phyloP scores from a whole-genome alignment of 2,797 vertebrate genomes.

The Mormyrus proboscirostris region DNA sequence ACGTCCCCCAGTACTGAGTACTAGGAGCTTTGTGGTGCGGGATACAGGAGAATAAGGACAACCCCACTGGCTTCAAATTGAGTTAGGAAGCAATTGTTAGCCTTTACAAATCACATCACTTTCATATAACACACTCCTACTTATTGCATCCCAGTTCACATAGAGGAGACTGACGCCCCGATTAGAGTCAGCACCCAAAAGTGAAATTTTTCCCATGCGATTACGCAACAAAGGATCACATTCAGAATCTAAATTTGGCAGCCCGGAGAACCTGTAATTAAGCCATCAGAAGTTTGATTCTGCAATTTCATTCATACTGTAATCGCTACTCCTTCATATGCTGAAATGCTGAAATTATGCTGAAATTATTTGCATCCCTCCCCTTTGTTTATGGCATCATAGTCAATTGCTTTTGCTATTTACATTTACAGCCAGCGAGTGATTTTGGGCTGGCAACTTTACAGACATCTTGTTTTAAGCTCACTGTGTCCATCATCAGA shows the following conservation, averaged over 20 bases:
- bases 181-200: background rate
- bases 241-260: background rate
- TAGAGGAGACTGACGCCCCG: background rate
- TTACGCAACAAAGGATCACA: background rate
- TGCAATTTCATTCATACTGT: background rate
- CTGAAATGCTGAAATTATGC: background rate
- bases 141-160: background rate
- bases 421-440: background rate
- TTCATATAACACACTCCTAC: background rate
- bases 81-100: background rate
- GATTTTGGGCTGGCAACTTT: background rate
- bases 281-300: background rate
- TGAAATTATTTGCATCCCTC: background rate
- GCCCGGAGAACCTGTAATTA: background rate
- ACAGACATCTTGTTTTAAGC: background rate
- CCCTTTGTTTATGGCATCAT: background rate
- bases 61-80: background rate
- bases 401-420: background rate
- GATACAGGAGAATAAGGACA: background rate
- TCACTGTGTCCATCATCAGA: background rate
- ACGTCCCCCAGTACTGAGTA: background rate
- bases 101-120: background rate
- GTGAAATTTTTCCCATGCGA: background rate
- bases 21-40: background rate
- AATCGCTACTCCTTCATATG: background rate